phyloP scores from a whole-genome alignment of 2,113 vertebrate genomes.

The Odocoileus hemionus region DNA sequence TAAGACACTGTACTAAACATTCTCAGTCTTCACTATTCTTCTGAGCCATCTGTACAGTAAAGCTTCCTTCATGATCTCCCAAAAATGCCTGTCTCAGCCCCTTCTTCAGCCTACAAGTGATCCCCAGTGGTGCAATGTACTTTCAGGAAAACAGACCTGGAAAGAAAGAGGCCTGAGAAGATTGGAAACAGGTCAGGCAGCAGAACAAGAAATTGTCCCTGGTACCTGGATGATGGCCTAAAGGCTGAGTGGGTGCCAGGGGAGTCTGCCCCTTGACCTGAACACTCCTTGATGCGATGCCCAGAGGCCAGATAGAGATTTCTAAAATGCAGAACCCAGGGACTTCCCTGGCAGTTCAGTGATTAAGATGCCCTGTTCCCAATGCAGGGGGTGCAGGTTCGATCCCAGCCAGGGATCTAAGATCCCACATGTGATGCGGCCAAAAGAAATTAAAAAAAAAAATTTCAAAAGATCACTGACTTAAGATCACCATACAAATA shows the following conservation, averaged over 20 bases:
- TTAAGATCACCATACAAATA: not conserved
- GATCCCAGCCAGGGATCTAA: not conserved
- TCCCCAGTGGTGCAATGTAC: not conserved
- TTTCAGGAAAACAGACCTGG: not conserved
- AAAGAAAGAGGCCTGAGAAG: not conserved
- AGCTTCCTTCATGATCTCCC: fast-evolving
- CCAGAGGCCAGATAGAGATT: not conserved
- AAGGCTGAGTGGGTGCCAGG: not conserved
- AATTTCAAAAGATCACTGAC: not conserved
- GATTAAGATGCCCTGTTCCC: not conserved
- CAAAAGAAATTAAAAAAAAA: not conserved
- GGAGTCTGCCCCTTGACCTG: not conserved
- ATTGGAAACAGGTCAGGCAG: no score
- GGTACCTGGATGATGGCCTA: not conserved
- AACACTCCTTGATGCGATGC: no score
- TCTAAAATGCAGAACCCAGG: not conserved
- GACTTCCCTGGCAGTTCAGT: not conserved
- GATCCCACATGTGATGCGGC: not conserved
- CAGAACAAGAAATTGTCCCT: not conserved
- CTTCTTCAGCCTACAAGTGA: fast-evolving
- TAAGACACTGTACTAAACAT: not conserved
- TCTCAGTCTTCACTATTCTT: not conserved
- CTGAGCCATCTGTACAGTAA: not conserved
- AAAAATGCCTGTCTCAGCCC: not conserved
- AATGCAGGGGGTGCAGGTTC: not conserved